Conservation (phyloP, 2,797 vertebrate species). For the Todus mexicanus region DNA sequence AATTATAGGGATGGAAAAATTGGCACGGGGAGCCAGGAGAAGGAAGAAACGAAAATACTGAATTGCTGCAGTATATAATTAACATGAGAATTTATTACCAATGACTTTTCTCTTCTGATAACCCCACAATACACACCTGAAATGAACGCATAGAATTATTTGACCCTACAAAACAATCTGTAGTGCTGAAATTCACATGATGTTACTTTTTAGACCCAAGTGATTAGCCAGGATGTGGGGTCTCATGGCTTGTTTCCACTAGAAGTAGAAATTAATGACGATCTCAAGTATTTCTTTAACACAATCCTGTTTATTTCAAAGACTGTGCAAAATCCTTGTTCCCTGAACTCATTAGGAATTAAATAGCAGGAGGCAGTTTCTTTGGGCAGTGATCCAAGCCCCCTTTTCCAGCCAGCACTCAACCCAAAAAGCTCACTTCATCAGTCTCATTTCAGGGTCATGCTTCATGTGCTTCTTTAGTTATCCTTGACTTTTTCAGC, state of each 20-base stretch:
- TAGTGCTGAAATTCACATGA: background rate
- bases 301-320: constrained; percentile 62
- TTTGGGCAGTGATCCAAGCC: constrained; percentile 39
- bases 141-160: background rate
- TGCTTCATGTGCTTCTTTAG: constrained; percentile 55
- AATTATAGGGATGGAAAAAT: constrained; percentile 10
- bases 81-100: background rate
- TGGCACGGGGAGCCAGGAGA: background rate
- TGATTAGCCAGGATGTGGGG: background rate
- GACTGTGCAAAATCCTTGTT: constrained; percentile 31
- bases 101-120: background rate
- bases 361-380: constrained; percentile 59
- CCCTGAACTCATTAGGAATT: constrained; percentile 49
- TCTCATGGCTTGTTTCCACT: background rate
- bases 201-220: background rate
- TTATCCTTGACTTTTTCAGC: constrained; percentile 54
- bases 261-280: constrained; percentile 20
- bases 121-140: background rate
- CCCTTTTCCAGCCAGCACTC: constrained; percentile 46
- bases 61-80: background rate
- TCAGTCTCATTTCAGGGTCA: constrained; percentile 54
- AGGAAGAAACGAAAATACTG: background rate
- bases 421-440: constrained; percentile 58
- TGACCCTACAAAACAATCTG: background rate
- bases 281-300: constrained; percentile 34